A percentile compares a stretch with the other conserved stretches of the same genome.
phyloP scores from a whole-genome alignment of 2,888 invertebrate species.

The Heliconius sara region DNA sequence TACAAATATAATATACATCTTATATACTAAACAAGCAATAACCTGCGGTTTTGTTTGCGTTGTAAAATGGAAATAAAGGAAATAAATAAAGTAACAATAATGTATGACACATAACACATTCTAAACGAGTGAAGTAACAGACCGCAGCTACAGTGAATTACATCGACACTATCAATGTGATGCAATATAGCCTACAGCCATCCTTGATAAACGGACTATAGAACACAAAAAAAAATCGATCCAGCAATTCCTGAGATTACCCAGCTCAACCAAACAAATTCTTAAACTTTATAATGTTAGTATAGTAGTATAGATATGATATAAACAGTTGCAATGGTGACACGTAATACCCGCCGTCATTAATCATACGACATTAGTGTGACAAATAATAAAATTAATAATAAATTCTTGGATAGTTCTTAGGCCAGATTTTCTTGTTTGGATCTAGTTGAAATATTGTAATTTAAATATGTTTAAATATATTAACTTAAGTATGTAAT shows the following conservation, averaged over 20 bases:
- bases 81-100: too few species aligned
- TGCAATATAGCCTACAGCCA: too few species aligned
- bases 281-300: neutral
- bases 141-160: too few species aligned
- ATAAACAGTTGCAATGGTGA: constrained; percentile 47
- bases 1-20: too few species aligned
- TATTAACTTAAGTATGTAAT: neutral
- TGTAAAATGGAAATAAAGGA: too few species aligned
- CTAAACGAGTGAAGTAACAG: too few species aligned
- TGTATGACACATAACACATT: too few species aligned
- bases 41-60: too few species aligned
- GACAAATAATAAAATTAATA: constrained; percentile 59
- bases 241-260: neutral
- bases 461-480: constrained; percentile 28
- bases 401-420: constrained; percentile 54
- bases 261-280: neutral
- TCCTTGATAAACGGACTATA: too few species aligned
- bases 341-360: constrained; percentile 62
- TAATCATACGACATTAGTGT: constrained; percentile 66
- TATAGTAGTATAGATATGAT: constrained; percentile 17
- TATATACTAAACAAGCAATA: too few species aligned
- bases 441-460: constrained; percentile 31
- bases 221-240: neutral
- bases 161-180: too few species aligned
- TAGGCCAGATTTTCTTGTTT: constrained; percentile 35